These are phyloP conservation scores for Strix occidentalis DNA, from an alignment of 2,797 vertebrate species.

Conservation along the genomic window DNA sequence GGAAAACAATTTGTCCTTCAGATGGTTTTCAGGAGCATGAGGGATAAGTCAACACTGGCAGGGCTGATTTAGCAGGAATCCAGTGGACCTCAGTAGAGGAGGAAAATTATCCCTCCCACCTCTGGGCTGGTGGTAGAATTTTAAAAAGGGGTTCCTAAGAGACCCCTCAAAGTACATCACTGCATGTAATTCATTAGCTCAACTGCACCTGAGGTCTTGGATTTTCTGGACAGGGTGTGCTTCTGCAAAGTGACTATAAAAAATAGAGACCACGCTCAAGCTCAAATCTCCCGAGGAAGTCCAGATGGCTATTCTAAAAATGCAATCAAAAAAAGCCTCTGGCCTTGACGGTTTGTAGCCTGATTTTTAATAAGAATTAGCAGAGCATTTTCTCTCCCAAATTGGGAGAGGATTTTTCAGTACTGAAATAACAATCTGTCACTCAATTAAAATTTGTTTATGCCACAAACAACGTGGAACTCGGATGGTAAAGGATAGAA, in stretches of 20 bases:
- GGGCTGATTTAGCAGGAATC: neutral
- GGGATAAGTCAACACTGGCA: neutral
- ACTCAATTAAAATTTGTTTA: conserved; percentile 52
- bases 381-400: conserved; percentile 35
- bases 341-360: conserved; percentile 1
- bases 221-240: neutral
- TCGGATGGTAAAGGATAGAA: neutral
- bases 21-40: neutral
- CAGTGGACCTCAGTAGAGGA: neutral
- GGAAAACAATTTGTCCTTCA: conserved; percentile 32
- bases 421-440: conserved; percentile 54
- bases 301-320: conserved; percentile 65
- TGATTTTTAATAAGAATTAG: conserved; percentile 65
- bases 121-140: neutral
- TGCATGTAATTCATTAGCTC: conserved; percentile 14
- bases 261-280: neutral
- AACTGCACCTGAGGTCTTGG: conserved; percentile 34
- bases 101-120: neutral
- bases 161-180: conserved; percentile 10
- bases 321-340: conserved; percentile 50
- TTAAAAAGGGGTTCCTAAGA: conserved; percentile 23
- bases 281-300: conserved; percentile 44
- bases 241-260: neutral
- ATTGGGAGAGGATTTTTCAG: conserved; percentile 31
- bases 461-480: conserved; percentile 1